These are phyloP conservation scores for Hypsibius dujardini DNA, from an alignment of 1,140 invertebrate species.

Conservation along the genomic window DNA sequence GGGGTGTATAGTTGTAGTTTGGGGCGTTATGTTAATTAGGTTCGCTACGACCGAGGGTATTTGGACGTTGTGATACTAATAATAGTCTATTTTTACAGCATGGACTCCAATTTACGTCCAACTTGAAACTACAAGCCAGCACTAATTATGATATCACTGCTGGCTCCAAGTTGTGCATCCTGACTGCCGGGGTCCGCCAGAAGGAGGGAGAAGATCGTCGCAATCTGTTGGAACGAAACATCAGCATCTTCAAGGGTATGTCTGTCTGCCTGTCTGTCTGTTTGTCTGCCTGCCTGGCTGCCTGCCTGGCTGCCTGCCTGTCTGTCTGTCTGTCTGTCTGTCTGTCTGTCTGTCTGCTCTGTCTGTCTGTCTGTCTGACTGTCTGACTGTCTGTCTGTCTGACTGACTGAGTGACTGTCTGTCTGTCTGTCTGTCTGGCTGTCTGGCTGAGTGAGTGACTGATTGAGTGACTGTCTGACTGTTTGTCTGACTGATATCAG, in stretches of 20 bases:
- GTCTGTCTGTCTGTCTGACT: too few relatives aligned
- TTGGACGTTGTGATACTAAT: too few relatives aligned
- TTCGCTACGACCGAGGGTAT: too few relatives aligned
- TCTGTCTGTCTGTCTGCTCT: not conserved
- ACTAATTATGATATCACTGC: slow-evolving; percentile 56
- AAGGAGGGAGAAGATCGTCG: not conserved
- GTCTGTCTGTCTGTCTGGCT: too few relatives aligned
- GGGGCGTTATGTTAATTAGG: too few relatives aligned
- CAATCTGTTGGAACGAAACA: not conserved
- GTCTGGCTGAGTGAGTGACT: too few relatives aligned
- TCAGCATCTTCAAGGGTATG: slow-evolving; percentile 25
- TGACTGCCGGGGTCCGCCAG: slow-evolving; percentile 38
- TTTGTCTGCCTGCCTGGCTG: not conserved
- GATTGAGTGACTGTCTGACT: too few relatives aligned
- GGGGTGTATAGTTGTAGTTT: too few relatives aligned
- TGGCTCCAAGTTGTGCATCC: slow-evolving; percentile 60
- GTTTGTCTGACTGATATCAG: too few relatives aligned
- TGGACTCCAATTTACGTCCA: slow-evolving; percentile 60
- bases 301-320: not conserved
- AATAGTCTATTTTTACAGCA: slow-evolving; percentile 40
- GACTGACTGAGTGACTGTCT: too few relatives aligned
- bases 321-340: not conserved
- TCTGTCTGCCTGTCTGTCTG: not conserved
- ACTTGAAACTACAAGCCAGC: slow-evolving; percentile 55
- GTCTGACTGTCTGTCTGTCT: too few relatives aligned